These are phyloP conservation scores for Leuctra nigra DNA, from an alignment of 2,888 invertebrate species.

Conservation along the genomic window DNA sequence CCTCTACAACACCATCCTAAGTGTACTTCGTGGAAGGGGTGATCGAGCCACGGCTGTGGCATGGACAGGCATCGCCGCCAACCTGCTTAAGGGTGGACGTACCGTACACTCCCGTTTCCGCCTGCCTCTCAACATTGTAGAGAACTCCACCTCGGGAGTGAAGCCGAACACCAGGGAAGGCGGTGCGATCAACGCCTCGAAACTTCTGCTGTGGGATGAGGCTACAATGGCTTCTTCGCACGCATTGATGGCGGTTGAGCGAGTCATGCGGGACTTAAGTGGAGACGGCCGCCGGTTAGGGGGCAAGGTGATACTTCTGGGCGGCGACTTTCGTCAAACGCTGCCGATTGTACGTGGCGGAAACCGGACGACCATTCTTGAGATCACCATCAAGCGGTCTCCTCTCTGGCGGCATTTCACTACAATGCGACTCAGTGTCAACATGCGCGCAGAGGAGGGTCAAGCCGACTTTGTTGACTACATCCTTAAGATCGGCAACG, in stretches of 20 bases:
- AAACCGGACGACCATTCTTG: neutral
- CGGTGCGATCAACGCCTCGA: slow-evolving; percentile 33
- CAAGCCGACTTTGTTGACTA: slow-evolving; percentile 23
- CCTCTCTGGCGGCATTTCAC: slow-evolving; percentile 24
- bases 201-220: slow-evolving; percentile 40
- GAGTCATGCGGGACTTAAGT: slow-evolving; percentile 28
- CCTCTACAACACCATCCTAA: slow-evolving; percentile 37
- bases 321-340: slow-evolving; percentile 16
- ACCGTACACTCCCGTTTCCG: slow-evolving; percentile 39
- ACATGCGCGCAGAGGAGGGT: slow-evolving; percentile 23
- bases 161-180: slow-evolving; percentile 31
- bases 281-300: neutral
- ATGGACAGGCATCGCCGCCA: slow-evolving; percentile 42
- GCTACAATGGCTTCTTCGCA: slow-evolving; percentile 38
- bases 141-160: slow-evolving; percentile 35
- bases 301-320: neutral
- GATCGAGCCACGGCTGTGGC: slow-evolving; percentile 38
- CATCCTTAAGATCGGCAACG: slow-evolving; percentile 18
- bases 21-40: slow-evolving; percentile 35
- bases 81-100: slow-evolving; percentile 37
- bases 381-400: slow-evolving; percentile 18
- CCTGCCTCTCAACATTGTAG: slow-evolving; percentile 35
- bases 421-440: slow-evolving; percentile 20
- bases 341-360: slow-evolving; percentile 3
- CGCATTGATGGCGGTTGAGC: slow-evolving; percentile 35